Percentiles rank a stretch among this genome's conserved stretches.
Conservation (phyloP, 2,888 invertebrate species). For the Heterodera filipjevi region DNA sequence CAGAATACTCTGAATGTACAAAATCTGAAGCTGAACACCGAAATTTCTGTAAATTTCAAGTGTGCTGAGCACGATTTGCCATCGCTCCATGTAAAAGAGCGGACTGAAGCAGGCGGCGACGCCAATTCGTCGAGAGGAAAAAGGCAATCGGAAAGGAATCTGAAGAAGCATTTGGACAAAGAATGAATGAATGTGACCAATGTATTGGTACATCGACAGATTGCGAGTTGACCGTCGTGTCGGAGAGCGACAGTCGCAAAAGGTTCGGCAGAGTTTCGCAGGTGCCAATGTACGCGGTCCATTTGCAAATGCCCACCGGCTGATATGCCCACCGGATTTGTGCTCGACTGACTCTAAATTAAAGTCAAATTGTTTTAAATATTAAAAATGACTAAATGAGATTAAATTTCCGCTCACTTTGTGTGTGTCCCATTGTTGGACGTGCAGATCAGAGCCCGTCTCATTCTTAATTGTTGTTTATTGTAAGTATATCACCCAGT, state of each 20-base stretch:
- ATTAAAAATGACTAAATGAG: too few species aligned
- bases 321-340: constrained; percentile 40
- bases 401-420: background rate
- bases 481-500: too few species aligned
- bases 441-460: constrained; percentile 32
- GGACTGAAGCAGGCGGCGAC: constrained; percentile 60
- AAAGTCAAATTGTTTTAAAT: background rate
- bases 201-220: background rate
- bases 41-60: constrained; percentile 56
- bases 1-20: constrained; percentile 57
- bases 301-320: constrained; percentile 42
- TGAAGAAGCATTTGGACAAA: background rate
- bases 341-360: constrained; percentile 25
- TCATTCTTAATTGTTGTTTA: constrained; percentile 13
- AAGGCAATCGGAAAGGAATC: constrained; percentile 20
- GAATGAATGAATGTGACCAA: background rate
- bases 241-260: constrained; percentile 32
- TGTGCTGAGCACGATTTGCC: constrained; percentile 55
- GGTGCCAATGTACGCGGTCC: constrained; percentile 42
- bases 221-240: background rate
- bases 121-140: constrained; percentile 11
- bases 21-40: constrained; percentile 56
- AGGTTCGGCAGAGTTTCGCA: constrained; percentile 36
- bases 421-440: constrained; percentile 40
- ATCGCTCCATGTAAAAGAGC: constrained; percentile 56